Evolutionary conservation across 2,888 invertebrate species (phyloP), one percentile per base, ranked within the genome.

Genomic region (Rotaria socialis): DNA sequence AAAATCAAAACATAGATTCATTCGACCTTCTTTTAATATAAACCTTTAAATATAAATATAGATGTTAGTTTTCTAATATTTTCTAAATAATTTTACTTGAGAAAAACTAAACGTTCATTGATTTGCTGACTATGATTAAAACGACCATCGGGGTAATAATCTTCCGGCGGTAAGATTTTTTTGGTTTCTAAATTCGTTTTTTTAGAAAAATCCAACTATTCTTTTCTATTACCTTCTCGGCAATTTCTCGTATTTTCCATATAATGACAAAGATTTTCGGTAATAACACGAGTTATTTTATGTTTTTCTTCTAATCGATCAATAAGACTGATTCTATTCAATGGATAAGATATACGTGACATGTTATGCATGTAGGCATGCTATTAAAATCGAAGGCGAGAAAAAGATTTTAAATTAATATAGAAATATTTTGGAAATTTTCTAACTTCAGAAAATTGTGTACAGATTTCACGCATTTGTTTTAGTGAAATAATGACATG

Each of bases 1-100:
- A 93, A 97, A 97, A 91, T 96, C 96, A 84, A 96, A 96, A 91
- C 96, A 96, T 88, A 97, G 93, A 96, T 96, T 97, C 87, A 97
- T 92, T 91, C 96, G 96, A 47, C 97, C 97, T 92, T 97, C 50
- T 50, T 50, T 50, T 11, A 50, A 14, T 50, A 50, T 50, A 50
- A 50, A 50, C 14, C 50, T 50, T 50, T 11, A 50, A 50, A 50
- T 50, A 50, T 11, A 50, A 50, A 50, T 50, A 50, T 50, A 50
- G 50, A 50, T 50, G 50, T 50, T 50, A 50, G 8, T 8, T 50
- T 50, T 50, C 8, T 50, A 14, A 3, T 50, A 8, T 8, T 14
- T 8, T 50, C 50, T 2, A 50, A 50, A 50, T 8, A 50, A 50
- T 50, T 35, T 50, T 50, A 92, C 90, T 91, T 90, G 88, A 97